These are phyloP conservation scores for Tetramorium simillimum DNA, from an alignment of 1,140 invertebrate species.

Conservation along the genomic window DNA sequence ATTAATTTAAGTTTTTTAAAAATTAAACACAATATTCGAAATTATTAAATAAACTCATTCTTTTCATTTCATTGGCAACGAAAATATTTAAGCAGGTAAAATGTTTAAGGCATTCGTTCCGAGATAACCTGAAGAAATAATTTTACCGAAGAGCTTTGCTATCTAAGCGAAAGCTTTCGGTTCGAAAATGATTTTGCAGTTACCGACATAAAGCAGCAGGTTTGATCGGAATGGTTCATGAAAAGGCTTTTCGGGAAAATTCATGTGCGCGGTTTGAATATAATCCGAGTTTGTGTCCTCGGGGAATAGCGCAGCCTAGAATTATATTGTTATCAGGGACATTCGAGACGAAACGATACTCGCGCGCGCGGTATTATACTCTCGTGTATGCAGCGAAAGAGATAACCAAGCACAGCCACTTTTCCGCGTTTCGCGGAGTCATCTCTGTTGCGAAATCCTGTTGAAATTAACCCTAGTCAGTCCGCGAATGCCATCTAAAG, in stretches of 20 bases:
- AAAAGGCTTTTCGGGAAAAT: conserved; percentile 39
- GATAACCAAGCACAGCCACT: conserved; percentile 20
- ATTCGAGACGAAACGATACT: conserved; percentile 44
- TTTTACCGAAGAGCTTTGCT: not conserved
- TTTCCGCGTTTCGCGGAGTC: conserved; percentile 10
- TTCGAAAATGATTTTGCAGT: conserved; percentile 36
- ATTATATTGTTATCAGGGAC: conserved; percentile 52
- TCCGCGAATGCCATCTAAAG: not conserved
- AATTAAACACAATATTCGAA: not conserved
- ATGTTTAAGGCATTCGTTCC: not conserved
- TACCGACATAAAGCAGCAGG: not conserved
- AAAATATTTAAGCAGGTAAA: not conserved
- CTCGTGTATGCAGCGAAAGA: conserved; percentile 8
- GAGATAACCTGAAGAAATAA: conserved; percentile 16
- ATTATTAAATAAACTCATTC: not conserved
- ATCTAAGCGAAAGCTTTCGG: not conserved
- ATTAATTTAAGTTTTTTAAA: not conserved
- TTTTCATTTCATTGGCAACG: too few species aligned
- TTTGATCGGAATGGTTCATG: not conserved
- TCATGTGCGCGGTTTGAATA: not conserved
- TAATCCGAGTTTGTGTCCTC: conserved; percentile 30
- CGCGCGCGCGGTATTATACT: conserved; percentile 25
- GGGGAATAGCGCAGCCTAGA: not conserved
- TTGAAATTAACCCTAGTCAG: conserved; percentile 35
- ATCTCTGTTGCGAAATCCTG: conserved; percentile 12